phyloP scores from a whole-genome alignment of 2,113 vertebrate species.

The Marcusenius ussheri region DNA sequence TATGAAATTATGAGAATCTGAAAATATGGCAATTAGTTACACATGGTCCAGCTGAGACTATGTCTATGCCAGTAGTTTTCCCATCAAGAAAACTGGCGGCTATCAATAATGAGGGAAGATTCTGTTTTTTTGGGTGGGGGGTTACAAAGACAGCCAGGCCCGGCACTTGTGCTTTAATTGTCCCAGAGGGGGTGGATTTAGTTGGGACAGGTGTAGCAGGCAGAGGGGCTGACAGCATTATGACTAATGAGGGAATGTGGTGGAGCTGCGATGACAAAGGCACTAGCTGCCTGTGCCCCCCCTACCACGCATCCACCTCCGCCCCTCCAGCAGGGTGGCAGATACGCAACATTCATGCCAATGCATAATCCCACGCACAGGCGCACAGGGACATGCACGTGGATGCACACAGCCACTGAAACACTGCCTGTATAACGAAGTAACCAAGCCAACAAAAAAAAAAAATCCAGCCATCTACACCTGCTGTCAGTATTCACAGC shows the following conservation, averaged over 20 bases:
- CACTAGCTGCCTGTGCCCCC: background rate
- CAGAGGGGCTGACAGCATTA: background rate
- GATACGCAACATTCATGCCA: background rate
- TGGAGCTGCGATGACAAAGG: background rate
- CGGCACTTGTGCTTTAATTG: background rate
- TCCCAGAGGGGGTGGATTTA: background rate
- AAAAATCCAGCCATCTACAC: background rate
- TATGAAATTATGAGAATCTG: background rate
- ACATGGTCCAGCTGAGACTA: background rate
- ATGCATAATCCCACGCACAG: background rate
- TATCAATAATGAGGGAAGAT: background rate
- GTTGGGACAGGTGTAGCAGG: slow-evolving; percentile 11
- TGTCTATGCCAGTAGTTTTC: background rate
- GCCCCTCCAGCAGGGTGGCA: background rate
- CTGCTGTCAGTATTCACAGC: background rate
- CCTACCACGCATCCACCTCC: background rate
- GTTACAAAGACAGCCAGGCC: background rate
- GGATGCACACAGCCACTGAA: background rate
- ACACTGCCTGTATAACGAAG: background rate
- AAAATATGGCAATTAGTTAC: slow-evolving; percentile 6
- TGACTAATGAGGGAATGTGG: slow-evolving; percentile 19
- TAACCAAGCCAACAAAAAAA: background rate
- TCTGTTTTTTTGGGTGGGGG: background rate
- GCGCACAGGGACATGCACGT: background rate
- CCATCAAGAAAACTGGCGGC: background rate